These are phyloP conservation scores for Leucophora obtusa DNA, from an alignment of 2,888 invertebrate genomes.

Conservation along the genomic window DNA sequence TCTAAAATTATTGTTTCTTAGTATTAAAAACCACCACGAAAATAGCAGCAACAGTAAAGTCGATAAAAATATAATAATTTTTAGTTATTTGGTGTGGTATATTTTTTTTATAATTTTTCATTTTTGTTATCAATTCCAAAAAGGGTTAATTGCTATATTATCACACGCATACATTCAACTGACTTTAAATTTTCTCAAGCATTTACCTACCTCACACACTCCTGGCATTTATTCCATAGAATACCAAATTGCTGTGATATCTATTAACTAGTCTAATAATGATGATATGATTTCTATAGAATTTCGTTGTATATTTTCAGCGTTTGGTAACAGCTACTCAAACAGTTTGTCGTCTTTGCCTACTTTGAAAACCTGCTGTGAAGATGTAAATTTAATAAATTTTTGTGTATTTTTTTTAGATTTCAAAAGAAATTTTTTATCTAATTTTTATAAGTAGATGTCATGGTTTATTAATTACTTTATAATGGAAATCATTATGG, in stretches of 20 bases:
- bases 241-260: slow-evolving; percentile 52
- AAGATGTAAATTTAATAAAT: slow-evolving; percentile 54
- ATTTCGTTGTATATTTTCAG: slow-evolving; percentile 37
- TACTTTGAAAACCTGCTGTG: slow-evolving; percentile 48
- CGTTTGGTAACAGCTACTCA: slow-evolving; percentile 50
- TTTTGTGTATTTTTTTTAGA: slow-evolving; percentile 32
- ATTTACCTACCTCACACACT: slow-evolving; percentile 26
- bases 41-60: slow-evolving; percentile 12
- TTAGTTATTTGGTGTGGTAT: slow-evolving; percentile 43
- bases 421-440: slow-evolving; percentile 49
- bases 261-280: slow-evolving; percentile 63
- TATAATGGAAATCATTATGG: slow-evolving; percentile 63
- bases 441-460: slow-evolving; percentile 40
- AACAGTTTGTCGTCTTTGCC: slow-evolving; percentile 14
- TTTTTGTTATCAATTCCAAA: slow-evolving; percentile 48
- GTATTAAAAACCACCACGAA: slow-evolving; percentile 30
- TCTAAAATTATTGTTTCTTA: slow-evolving; percentile 47
- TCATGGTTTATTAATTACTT: slow-evolving; percentile 63
- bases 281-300: slow-evolving; percentile 62
- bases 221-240: neutral
- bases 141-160: slow-evolving; percentile 59
- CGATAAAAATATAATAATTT: slow-evolving; percentile 27
- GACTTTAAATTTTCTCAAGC: slow-evolving; percentile 31
- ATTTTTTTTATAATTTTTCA: slow-evolving; percentile 48
- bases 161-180: slow-evolving; percentile 13